A percentile compares a stretch with the other conserved stretches of the same genome.
phyloP scores from a whole-genome alignment of 2,888 invertebrate genomes.

The Aporophyla nigra region DNA sequence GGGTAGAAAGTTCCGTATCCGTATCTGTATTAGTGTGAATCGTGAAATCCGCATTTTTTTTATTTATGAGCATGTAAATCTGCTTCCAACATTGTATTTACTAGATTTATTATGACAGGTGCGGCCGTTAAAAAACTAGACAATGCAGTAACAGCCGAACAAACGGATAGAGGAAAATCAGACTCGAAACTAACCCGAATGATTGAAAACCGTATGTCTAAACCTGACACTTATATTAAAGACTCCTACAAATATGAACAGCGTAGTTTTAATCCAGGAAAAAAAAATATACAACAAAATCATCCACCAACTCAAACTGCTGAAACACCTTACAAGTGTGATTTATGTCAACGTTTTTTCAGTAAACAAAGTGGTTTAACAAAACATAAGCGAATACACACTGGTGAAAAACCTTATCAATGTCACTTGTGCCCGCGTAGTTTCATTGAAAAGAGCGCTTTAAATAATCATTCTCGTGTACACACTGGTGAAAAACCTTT shows the following conservation, averaged over 20 bases:
- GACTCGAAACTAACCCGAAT: background rate
- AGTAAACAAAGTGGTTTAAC: background rate
- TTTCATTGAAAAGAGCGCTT: conserved; percentile 10
- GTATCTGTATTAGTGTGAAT: background rate
- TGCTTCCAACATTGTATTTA: conserved; percentile 1
- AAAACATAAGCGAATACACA: background rate
- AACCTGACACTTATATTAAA: background rate
- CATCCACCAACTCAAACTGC: background rate
- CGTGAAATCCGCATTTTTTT: background rate
- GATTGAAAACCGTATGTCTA: background rate
- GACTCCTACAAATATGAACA: background rate
- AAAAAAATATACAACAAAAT: background rate
- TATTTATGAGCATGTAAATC: background rate
- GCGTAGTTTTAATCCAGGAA: background rate
- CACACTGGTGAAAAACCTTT: conserved; percentile 16
- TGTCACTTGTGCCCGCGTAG: conserved; percentile 4
- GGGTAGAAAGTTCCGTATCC: no score
- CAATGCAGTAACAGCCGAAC: background rate
- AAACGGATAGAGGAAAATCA: background rate
- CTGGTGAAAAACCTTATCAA: background rate
- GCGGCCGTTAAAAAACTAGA: background rate
- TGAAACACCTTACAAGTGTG: background rate
- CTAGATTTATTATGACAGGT: background rate
- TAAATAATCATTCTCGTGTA: conserved; percentile 2
- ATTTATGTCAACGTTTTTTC: background rate